Conservation (phyloP, 2,113 vertebrate species). For the Sander lucioperca region DNA sequence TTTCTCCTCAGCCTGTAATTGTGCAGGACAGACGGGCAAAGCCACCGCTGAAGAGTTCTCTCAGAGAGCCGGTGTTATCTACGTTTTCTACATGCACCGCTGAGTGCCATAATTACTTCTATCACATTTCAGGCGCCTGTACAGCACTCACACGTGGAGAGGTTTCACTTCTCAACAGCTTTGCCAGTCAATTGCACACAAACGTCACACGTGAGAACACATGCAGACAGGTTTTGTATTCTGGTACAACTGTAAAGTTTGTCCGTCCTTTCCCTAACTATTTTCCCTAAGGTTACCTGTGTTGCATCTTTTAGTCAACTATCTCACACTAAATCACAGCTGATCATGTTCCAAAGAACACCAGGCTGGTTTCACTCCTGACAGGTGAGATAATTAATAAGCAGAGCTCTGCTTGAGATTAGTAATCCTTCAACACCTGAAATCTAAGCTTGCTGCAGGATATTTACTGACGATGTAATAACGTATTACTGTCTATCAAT, state of each 20-base stretch:
- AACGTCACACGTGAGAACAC: not conserved
- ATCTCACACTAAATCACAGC: not conserved
- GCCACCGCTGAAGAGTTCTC: conserved; percentile 41
- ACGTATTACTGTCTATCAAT: not conserved
- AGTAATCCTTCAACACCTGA: not conserved
- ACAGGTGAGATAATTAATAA: conserved; percentile 28
- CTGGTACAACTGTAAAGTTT: not conserved
- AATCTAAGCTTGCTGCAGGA: not conserved
- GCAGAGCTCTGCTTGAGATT: not conserved
- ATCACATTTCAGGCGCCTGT: conserved; percentile 49
- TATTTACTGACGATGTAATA: not conserved
- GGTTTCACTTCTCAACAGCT: conserved; percentile 34
- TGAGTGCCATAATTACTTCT: conserved; percentile 67
- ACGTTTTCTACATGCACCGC: conserved; percentile 52
- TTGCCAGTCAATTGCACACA: not conserved
- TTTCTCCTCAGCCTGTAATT: conserved; percentile 55
- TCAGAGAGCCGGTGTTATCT: conserved; percentile 37
- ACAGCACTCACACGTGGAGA: conserved; percentile 26
- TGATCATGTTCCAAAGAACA: not conserved
- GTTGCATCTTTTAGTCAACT: not conserved
- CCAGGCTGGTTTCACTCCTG: not conserved
- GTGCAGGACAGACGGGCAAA: conserved; percentile 36
- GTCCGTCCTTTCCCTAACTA: not conserved
- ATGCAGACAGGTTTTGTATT: not conserved
- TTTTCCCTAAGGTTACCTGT: not conserved